phyloP scores from a whole-genome alignment of 1,140 invertebrate species.

The Geopemphigus sp. region DNA sequence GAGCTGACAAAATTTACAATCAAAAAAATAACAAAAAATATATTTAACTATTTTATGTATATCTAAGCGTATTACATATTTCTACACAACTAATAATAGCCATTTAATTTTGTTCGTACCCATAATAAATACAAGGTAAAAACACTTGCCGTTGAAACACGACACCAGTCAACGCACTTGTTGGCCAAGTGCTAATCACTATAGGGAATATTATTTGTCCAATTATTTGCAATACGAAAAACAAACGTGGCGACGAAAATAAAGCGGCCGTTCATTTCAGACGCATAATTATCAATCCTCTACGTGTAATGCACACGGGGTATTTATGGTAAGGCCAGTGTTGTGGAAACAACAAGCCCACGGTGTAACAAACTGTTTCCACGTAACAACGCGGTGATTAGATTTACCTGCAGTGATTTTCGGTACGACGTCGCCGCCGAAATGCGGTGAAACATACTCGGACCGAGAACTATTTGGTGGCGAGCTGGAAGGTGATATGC shows the following conservation, averaged over 20 bases:
- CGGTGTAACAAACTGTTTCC: too few species aligned
- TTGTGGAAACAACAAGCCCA: not conserved
- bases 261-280: not conserved
- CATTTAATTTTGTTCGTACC: too few species aligned
- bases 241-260: too few species aligned
- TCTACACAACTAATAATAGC: too few species aligned
- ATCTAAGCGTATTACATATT: too few species aligned
- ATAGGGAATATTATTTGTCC: not conserved
- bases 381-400: not conserved
- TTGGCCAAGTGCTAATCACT: conserved; percentile 1
- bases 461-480: conserved; percentile 58
- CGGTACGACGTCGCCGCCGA: conserved; percentile 67
- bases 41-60: too few species aligned
- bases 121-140: too few species aligned
- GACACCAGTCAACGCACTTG: not conserved
- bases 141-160: not conserved
- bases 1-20: too few species aligned
- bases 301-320: not conserved
- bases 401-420: conserved; percentile 81
- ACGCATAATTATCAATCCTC: not conserved
- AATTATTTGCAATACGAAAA: too few species aligned
- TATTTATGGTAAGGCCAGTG: not conserved
- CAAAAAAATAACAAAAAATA: too few species aligned
- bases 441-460: conserved; percentile 67
- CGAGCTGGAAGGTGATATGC: conserved; percentile 69